Evolutionary conservation across 2,797 vertebrate species (phyloP).

Genomic region (Gymnocypris eckloni): DNA sequence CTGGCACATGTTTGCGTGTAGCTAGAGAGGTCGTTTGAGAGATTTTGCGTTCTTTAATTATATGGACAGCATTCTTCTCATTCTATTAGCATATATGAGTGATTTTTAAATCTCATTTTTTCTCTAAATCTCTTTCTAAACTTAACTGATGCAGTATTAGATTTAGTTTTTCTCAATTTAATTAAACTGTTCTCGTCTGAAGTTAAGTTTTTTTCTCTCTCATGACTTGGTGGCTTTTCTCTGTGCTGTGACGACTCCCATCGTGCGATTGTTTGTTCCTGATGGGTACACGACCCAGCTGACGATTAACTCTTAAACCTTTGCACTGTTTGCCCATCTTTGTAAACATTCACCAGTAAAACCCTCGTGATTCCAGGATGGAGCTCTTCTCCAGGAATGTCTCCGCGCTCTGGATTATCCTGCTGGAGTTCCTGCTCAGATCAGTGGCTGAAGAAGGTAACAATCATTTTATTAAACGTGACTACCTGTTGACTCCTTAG

Average conservation of each 20-base stretch:
- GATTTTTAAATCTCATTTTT: neutral
- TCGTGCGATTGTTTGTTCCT: constrained; percentile 9
- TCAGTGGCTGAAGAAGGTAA: constrained; percentile 80
- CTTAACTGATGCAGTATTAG: neutral
- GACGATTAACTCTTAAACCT: constrained; percentile 61
- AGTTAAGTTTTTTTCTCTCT: neutral
- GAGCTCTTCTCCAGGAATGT: constrained; percentile 70
- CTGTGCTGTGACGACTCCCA: neutral
- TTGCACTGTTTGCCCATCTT: constrained; percentile 28
- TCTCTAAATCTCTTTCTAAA: neutral
- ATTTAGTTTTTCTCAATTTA: neutral
- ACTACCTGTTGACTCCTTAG: constrained; percentile 49
- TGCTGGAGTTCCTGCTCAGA: constrained; percentile 65
- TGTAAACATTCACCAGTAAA: constrained; percentile 31
- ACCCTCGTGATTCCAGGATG: constrained; percentile 65
- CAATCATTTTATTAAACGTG: constrained; percentile 5
- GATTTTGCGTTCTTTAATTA: neutral
- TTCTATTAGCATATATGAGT: neutral
- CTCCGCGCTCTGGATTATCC: constrained; percentile 68
- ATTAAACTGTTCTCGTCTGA: neutral
- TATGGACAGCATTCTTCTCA: neutral
- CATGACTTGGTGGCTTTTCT: constrained; percentile 1
- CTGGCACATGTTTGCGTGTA: neutral
- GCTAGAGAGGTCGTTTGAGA: neutral
- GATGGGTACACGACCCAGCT: constrained; percentile 71